Evolutionary conservation across 2,113 vertebrate genomes (phyloP), one percentile per base, ranked within the genome.

Genomic region (Cinclus mexicanus): DNA sequence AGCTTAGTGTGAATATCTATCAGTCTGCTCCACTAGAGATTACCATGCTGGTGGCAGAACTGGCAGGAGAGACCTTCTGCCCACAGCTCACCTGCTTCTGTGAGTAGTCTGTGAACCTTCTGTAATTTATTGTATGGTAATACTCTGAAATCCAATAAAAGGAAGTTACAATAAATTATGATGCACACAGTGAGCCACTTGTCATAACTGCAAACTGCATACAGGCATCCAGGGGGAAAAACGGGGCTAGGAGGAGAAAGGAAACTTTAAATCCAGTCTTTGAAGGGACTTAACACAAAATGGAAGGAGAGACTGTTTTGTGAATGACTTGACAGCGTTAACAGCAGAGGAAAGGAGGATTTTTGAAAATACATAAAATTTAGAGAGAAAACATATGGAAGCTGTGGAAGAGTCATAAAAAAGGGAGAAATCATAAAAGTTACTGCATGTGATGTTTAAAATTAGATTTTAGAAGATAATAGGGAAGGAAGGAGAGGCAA

Each of bases 311-410:
- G 5, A 28, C 20, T 60, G 16, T 56, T 78, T 61, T 69, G n/a
- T 59, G 37, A 44, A 28, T 0, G 4, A 69, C 42, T 42, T 55
- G 35, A 24, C 75, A 77, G 28, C 47, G 77, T 33, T 41, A 93
- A n/a, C 17, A 75, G 35, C 18, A 61, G 11, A 59, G n/a, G 17
- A 47, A 76, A 87, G n/a, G 33, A 76, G 20, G 75, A 90, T 77
- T 85, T 80, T 83, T 44, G 35, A 88, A 96, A 88, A 95, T n/a
- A 50, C 7, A 67, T 77, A 49, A 88, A 85, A 92, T 37, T 55
- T 42, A 49, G 19, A 89, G 16, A 4, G 0, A 80, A 31, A 75
- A 7, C 23, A 59, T 69, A 4, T 41, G 20, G 39, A 85, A 31
- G 25, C n/a, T 72, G 23, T 65, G 14, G 8, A 93, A 74, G 52